phyloP scores from a whole-genome alignment of 2,113 vertebrate genomes.

The Meles meles region DNA sequence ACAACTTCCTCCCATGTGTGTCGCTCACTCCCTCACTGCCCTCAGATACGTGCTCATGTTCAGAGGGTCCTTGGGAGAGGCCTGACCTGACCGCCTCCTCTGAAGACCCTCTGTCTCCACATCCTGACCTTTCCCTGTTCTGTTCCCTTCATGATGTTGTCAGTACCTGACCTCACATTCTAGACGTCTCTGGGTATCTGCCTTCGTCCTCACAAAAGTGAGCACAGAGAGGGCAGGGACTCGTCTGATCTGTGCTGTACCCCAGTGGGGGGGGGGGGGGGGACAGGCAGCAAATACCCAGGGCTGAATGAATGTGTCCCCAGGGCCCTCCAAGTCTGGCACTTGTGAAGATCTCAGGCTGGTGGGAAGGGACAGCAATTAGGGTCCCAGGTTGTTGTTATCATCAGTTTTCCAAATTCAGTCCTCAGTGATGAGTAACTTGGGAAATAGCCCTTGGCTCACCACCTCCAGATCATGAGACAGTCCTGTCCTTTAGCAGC shows the following conservation, averaged over 20 bases:
- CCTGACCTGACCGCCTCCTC: background rate
- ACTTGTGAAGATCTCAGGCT: rapidly evolving
- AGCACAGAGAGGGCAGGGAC: rapidly evolving
- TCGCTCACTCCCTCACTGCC: background rate
- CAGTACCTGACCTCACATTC: background rate
- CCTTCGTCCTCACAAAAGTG: rapidly evolving
- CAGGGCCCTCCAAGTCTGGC: no score
- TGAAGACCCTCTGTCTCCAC: background rate
- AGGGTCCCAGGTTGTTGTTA: rapidly evolving
- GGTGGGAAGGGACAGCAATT: background rate
- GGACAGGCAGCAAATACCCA: background rate
- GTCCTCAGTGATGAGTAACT: background rate
- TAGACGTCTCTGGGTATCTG: background rate
- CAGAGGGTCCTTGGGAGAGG: rapidly evolving
- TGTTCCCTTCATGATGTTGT: background rate
- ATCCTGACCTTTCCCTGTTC: background rate
- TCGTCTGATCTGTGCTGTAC: background rate
- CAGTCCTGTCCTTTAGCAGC: background rate
- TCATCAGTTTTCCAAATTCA: background rate
- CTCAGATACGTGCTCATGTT: background rate
- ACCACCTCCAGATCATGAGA: background rate
- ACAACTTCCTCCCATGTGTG: background rate
- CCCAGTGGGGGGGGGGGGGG: background rate
- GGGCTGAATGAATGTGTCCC: background rate
- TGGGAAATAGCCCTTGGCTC: no score